A percentile compares a stretch with the other conserved stretches of the same genome.
Conservation (phyloP, 2,797 vertebrate genomes). For the Cyclura pinguis region DNA sequence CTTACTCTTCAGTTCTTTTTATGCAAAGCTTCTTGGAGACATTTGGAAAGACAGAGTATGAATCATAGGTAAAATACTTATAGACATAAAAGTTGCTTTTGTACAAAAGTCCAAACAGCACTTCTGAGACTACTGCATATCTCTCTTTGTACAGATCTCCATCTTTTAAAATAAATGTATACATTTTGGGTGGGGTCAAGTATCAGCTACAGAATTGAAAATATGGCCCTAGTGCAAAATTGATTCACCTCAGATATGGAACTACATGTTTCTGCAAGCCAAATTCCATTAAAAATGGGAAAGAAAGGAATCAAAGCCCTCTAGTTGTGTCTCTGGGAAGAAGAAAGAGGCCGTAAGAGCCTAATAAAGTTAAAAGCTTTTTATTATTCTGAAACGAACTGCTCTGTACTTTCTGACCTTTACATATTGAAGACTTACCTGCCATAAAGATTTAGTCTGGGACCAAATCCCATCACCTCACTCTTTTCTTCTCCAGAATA, state of each 20-base stretch:
- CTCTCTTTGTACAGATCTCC: no score
- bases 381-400: slow-evolving; percentile 55
- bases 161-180: background rate
- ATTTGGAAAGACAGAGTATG: background rate
- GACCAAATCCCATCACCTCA: slow-evolving; percentile 65
- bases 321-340: background rate
- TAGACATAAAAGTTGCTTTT: background rate
- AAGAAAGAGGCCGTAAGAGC: slow-evolving; percentile 31
- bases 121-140: background rate
- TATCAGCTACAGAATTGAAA: background rate
- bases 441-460: slow-evolving; percentile 65
- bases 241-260: background rate
- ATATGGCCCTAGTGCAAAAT: background rate
- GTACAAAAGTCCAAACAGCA: background rate
- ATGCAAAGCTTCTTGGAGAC: background rate
- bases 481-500: slow-evolving; percentile 57
- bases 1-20: background rate
- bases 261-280: slow-evolving; percentile 19
- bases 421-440: slow-evolving; percentile 54
- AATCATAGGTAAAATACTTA: background rate
- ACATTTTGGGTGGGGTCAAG: background rate
- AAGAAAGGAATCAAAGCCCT: background rate
- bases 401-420: slow-evolving; percentile 50
- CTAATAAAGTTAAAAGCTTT: slow-evolving; percentile 52
- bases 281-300: background rate